Evolutionary conservation across 2,888 invertebrate species (phyloP).

Genomic region (Coremacera marginata): DNA sequence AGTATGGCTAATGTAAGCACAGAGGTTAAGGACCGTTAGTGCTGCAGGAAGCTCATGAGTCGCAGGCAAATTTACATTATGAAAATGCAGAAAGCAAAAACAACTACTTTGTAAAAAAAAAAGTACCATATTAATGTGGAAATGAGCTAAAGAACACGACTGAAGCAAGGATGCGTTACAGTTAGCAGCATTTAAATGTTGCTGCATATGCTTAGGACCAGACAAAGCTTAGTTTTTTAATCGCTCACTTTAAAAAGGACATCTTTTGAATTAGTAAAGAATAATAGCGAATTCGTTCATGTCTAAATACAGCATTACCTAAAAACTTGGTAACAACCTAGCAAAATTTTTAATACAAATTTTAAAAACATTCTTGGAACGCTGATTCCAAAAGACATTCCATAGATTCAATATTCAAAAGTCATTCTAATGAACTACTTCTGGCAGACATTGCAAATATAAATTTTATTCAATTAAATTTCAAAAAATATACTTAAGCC

Average conservation of each 20-base stretch:
- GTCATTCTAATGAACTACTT: too few relatives aligned
- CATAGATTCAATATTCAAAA: too few relatives aligned
- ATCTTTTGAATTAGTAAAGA: too few relatives aligned
- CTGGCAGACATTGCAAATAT: too few relatives aligned
- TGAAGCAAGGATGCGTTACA: too few relatives aligned
- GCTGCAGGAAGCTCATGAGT: constrained; percentile 37
- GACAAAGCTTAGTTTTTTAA: background rate
- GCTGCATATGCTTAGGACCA: background rate
- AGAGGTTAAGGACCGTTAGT: constrained; percentile 53
- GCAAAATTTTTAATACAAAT: too few relatives aligned
- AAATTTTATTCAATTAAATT: too few relatives aligned
- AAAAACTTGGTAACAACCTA: background rate
- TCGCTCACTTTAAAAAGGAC: background rate
- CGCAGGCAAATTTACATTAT: constrained; percentile 36
- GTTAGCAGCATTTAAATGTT: background rate
- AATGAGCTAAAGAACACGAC: constrained; percentile 15
- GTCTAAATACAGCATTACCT: too few relatives aligned
- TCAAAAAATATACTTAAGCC: too few relatives aligned
- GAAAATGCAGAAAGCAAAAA: constrained; percentile 17
- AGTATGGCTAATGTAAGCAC: constrained; percentile 42
- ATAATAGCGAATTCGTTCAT: too few relatives aligned
- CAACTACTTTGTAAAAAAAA: background rate
- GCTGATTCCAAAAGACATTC: too few relatives aligned
- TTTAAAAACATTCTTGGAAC: too few relatives aligned
- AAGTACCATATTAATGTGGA: background rate